Percentiles rank a stretch among this genome's conserved stretches.
Evolutionary conservation across 2,797 vertebrate species (phyloP).

Genomic region (Diceros bicornis): DNA sequence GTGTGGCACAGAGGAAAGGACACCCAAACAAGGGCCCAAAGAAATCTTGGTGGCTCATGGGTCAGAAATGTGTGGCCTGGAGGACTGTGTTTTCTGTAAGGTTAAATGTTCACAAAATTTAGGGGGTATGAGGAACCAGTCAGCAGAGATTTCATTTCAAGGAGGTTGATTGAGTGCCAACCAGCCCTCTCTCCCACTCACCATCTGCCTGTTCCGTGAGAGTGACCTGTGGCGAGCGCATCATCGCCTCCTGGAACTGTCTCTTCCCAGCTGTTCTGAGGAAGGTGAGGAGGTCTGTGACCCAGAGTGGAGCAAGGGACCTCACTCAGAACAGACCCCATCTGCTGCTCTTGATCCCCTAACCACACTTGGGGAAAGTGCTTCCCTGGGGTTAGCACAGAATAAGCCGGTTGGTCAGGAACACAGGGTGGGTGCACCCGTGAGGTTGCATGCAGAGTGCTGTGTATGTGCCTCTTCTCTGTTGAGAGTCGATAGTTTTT

Average conservation of each 20-base stretch:
- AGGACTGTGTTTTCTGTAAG: neutral
- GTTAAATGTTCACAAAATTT: neutral
- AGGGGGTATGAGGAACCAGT: neutral
- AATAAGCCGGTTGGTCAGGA: neutral
- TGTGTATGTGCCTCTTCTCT: neutral
- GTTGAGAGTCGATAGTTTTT: neutral
- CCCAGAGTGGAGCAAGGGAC: neutral
- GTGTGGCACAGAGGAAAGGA: neutral
- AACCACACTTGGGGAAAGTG: neutral
- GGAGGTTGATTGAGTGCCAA: neutral
- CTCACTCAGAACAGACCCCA: neutral
- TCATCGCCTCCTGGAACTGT: neutral
- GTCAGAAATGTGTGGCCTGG: neutral
- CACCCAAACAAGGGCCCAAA: neutral
- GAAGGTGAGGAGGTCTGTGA: neutral
- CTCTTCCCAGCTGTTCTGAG: neutral
- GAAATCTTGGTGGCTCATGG: neutral
- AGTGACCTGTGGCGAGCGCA: neutral
- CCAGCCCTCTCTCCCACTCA: neutral
- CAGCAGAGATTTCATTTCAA: neutral
- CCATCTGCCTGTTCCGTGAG: neutral
- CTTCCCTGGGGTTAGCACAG: too few relatives aligned
- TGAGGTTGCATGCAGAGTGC: rapidly evolving
- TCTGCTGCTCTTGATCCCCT: too few relatives aligned
- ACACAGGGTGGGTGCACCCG: rapidly evolving